phyloP scores from a whole-genome alignment of 1,140 invertebrate genomes.

The Diachasmimorpha longicaudata region DNA sequence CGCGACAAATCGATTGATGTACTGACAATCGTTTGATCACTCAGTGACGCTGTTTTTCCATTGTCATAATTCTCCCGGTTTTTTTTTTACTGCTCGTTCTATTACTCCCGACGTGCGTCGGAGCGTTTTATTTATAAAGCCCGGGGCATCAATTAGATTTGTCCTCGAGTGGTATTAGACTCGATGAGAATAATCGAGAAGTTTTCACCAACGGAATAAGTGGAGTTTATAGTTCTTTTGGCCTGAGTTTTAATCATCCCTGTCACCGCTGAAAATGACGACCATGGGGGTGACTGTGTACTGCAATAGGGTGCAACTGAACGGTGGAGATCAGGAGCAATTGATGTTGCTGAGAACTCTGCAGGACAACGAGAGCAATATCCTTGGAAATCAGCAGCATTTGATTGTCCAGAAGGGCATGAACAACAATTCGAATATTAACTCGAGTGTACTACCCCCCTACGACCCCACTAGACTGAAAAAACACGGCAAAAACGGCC shows the following conservation, averaged over 20 bases:
- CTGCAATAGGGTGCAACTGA: conserved; percentile 51
- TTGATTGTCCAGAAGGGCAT: conserved; percentile 49
- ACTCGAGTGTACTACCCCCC: conserved; percentile 46
- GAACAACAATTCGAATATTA: conserved; percentile 37
- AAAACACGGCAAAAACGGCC: conserved; percentile 60
- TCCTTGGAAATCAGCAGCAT: conserved; percentile 49
- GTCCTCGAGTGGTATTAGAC: conserved; percentile 47
- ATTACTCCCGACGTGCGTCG: conserved; percentile 4
- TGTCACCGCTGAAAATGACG: conserved; percentile 48
- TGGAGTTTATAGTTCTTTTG: background rate
- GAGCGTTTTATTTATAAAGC: conserved; percentile 46
- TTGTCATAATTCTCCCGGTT: background rate
- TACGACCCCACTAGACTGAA: conserved; percentile 59
- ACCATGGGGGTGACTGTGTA: conserved; percentile 60
- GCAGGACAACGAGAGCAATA: conserved; percentile 59
- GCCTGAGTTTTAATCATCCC: background rate
- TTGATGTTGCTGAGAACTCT: conserved; percentile 55
- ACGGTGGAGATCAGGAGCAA: conserved; percentile 50
- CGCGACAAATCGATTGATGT: background rate
- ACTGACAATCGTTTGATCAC: background rate
- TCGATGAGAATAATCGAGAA: conserved; percentile 30
- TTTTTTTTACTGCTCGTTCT: background rate
- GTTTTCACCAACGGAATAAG: background rate
- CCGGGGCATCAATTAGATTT: conserved; percentile 39
- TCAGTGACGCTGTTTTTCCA: background rate